phyloP scores from a whole-genome alignment of 2,113 vertebrate species.

The Centrocercus urophasianus region DNA sequence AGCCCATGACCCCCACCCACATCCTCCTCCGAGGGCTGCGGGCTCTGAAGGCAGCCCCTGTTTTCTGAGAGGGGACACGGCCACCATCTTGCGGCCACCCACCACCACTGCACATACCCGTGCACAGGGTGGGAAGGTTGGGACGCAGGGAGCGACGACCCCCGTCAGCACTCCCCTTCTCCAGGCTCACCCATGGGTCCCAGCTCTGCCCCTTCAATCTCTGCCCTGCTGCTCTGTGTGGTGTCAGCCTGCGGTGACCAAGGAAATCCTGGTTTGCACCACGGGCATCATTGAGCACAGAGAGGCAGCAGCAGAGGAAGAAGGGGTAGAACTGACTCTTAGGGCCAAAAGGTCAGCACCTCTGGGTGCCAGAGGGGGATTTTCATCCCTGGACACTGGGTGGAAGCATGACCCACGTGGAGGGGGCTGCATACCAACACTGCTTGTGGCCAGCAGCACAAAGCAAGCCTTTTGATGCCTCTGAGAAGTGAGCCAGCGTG shows the following conservation, averaged over 20 bases:
- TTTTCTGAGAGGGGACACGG: constrained; percentile 46
- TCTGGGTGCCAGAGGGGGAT: background rate
- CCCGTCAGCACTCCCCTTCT: background rate
- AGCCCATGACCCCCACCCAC: background rate
- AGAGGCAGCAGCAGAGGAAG: background rate
- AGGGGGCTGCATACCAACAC: background rate
- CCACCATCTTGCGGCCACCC: constrained; percentile 60
- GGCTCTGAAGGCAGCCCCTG: background rate
- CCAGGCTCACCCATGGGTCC: background rate
- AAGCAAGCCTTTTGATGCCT: background rate
- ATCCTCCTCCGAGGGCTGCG: background rate
- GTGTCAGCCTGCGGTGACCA: constrained; percentile 67
- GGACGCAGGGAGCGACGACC: background rate
- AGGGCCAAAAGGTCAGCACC: background rate
- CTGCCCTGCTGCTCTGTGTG: background rate
- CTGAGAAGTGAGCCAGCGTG: background rate
- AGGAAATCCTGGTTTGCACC: constrained; percentile 64
- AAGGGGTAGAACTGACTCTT: background rate
- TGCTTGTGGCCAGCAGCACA: background rate
- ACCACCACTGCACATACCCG: constrained; percentile 47
- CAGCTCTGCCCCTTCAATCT: background rate
- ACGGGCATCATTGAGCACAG: constrained; percentile 74
- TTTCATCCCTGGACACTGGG: background rate
- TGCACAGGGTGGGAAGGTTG: background rate
- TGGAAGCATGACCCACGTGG: background rate